Percentiles rank a stretch among this genome's conserved stretches.
These are phyloP conservation scores for Aleiodes sp. DNA, from an alignment of 1,140 invertebrate genomes.

Conservation along the genomic window DNA sequence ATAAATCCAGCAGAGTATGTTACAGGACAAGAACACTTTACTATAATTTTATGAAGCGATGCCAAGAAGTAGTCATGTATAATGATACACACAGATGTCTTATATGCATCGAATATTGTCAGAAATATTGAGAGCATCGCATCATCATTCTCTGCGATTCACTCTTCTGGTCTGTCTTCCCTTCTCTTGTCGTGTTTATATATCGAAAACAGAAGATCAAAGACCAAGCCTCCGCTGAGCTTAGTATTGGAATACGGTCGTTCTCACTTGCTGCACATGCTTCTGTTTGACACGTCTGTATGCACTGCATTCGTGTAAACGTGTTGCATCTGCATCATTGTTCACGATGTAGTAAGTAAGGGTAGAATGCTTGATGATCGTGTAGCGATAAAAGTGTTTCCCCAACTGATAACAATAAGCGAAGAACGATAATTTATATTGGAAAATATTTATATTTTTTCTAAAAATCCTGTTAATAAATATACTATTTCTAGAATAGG, in stretches of 20 bases:
- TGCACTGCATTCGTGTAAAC: not conserved
- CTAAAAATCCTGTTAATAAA: too few relatives aligned
- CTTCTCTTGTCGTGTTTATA: conserved; percentile 55
- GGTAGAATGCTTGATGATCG: conserved; percentile 34
- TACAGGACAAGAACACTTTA: too few relatives aligned
- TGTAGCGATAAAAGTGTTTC: not conserved
- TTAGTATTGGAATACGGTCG: conserved; percentile 54
- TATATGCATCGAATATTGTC: not conserved
- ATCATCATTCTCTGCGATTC: not conserved
- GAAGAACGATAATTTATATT: too few relatives aligned
- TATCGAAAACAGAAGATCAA: conserved; percentile 64
- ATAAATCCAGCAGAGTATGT: too few relatives aligned
- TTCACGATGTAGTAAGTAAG: not conserved
- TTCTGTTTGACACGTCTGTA: conserved; percentile 7
- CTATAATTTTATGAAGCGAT: too few relatives aligned
- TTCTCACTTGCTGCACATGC: conserved; percentile 24
- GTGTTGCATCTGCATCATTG: not conserved
- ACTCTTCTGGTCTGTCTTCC: conserved; percentile 1
- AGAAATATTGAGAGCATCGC: conserved; percentile 21
- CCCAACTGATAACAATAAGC: too few relatives aligned
- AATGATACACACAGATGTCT: not conserved
- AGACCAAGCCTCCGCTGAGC: conserved; percentile 60
- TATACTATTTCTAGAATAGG: too few relatives aligned
- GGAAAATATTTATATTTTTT: too few relatives aligned
- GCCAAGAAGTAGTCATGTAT: too few relatives aligned